Evolutionary conservation across 2,888 invertebrate genomes (phyloP).

Genomic region (Petrolisthes cinctipes): DNA sequence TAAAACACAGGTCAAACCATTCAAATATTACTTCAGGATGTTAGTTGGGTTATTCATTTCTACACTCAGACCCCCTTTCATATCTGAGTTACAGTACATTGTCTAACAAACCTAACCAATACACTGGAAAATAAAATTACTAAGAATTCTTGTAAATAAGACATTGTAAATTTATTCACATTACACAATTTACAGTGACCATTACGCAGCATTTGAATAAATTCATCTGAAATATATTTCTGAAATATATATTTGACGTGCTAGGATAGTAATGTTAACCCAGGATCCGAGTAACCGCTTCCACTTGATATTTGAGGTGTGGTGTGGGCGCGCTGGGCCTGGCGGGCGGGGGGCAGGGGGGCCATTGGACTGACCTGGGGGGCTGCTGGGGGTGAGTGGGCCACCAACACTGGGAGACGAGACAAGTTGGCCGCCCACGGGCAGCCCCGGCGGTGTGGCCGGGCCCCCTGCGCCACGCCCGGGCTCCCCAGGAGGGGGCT

Average conservation of each 20-base stretch:
- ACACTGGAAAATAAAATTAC: constrained; percentile 46
- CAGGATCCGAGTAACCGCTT: constrained; percentile 64
- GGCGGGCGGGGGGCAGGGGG: constrained; percentile 46
- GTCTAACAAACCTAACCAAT: background rate
- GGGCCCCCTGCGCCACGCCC: constrained; percentile 28
- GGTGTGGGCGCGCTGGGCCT: constrained; percentile 33
- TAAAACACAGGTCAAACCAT: too few relatives aligned
- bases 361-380: constrained; percentile 46
- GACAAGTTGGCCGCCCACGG: constrained; percentile 65
- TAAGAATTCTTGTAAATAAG: constrained; percentile 65
- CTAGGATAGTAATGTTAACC: constrained; percentile 65
- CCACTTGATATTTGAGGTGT: constrained; percentile 39
- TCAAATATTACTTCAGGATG: too few relatives aligned
- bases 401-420: constrained; percentile 66
- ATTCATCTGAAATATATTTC: constrained; percentile 65
- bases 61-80: too few relatives aligned
- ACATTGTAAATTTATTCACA: constrained; percentile 66
- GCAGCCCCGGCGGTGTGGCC: constrained; percentile 57
- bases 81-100: too few relatives aligned
- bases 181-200: constrained; percentile 66
- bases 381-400: constrained; percentile 66
- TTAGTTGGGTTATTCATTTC: too few relatives aligned
- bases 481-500: constrained; percentile 37
- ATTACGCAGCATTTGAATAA: constrained; percentile 66
- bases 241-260: constrained; percentile 64